Base-by-base conservation (phyloP, 2,888 invertebrate genomes). In the Dynastes maya region DNA sequence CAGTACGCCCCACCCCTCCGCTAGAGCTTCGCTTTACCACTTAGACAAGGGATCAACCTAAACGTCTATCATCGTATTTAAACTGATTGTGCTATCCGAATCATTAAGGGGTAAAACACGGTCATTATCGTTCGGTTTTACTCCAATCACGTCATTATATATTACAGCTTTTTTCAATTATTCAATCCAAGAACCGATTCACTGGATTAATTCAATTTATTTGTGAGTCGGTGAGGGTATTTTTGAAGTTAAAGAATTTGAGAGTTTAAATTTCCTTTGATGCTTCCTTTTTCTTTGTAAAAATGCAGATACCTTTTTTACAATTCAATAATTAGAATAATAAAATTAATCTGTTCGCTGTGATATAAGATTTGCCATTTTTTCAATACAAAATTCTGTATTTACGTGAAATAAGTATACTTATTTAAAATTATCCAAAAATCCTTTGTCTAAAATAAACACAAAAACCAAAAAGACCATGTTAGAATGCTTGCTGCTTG, bases 71-170 rank as follows among this genome's bases (percentile, higher is more conserved):
- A 81, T 82, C 84, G 84, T 83, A 84, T 85, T 85, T 85, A 84
- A 84, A 85, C 83, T 85, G 85, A 85, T 85, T 85, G 84, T 85
- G 83, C 84, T 83, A 84, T 84, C 83, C 83, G 82, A 83, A 85
- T 84, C 85, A 84, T 85, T 85, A 85, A 85, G 83, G 83, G 83
- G 71, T 80, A 82, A 81, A 82, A 81, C 77, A 80, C 75, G 79
- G 79, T 81, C 81, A 80, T 82, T 82, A 82, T 72, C 80, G 82
- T 83, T 84, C 83, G 81, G 82, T 83, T 83, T 82, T 80, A 72
- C 72, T 72, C 40, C 58, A 72, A 72, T 72, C 72, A 61, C 58
- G 72, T 72, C 72, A 29, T 71, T 71, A 71, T 71, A 71, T 29
- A 51, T 64, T 51, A 76, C 76, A 22, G 65, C 76, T 65, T 76